Conservation (phyloP, 1,140 invertebrate genomes). For the Nylanderia fulva region DNA sequence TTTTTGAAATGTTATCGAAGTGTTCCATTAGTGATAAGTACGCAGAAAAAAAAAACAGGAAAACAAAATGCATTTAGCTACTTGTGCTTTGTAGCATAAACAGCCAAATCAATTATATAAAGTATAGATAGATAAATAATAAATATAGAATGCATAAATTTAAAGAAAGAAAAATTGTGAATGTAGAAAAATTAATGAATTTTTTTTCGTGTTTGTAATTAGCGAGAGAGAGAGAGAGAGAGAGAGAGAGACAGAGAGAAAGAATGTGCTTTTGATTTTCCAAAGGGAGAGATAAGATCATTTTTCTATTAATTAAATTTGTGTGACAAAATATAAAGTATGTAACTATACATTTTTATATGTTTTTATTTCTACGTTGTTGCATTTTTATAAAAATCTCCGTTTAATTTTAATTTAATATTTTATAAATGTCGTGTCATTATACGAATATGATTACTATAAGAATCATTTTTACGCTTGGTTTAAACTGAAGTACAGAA, state of each 20-base stretch:
- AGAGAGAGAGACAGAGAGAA: no score
- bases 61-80: background rate
- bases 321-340: background rate
- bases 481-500: background rate
- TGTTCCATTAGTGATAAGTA: background rate
- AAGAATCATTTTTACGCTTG: slow-evolving; percentile 11
- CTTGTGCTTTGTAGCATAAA: background rate
- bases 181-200: background rate
- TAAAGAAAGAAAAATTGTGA: slow-evolving; percentile 6
- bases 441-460: slow-evolving; percentile 9
- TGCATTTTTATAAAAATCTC: background rate
- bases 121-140: background rate
- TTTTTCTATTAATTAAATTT: background rate
- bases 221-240: no score
- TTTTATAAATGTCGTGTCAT: background rate
- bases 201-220: background rate
- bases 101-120: background rate
- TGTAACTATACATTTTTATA: background rate
- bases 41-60: background rate
- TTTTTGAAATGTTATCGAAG: background rate
- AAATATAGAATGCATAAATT: background rate
- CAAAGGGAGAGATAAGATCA: background rate
- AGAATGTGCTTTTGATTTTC: background rate
- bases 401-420: slow-evolving; percentile 1
- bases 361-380: background rate